Evolutionary conservation across 1,140 invertebrate species (phyloP).

Genomic region (Zaprionus vittiger): DNA sequence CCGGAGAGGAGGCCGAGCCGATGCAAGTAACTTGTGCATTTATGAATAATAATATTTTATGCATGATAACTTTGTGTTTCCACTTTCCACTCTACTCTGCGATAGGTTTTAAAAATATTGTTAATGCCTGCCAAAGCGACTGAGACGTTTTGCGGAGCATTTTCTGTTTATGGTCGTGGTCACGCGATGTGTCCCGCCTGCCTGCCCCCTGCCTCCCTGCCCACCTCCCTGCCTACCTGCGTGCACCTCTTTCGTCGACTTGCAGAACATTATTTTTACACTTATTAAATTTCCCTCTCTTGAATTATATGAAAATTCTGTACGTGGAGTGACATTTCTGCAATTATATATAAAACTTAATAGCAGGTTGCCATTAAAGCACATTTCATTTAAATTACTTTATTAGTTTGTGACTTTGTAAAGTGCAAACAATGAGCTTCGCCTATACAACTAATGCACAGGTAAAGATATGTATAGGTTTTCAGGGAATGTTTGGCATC

Average conservation of each 20-base stretch:
- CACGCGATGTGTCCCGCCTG: conserved; percentile 60
- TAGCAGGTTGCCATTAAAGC: background rate
- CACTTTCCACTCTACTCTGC: conserved; percentile 30
- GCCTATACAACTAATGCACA: background rate
- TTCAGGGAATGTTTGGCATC: background rate
- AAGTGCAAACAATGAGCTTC: background rate
- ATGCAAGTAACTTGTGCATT: conserved; percentile 67
- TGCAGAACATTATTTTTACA: conserved; percentile 31
- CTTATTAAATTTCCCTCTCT: conserved; percentile 26
- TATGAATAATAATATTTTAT: conserved; percentile 78
- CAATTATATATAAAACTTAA: background rate
- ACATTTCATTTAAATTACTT: conserved; percentile 2
- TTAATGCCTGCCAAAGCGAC: conserved; percentile 70
- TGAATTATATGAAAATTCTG: conserved; percentile 9
- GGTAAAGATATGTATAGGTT: background rate
- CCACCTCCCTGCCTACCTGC: conserved; percentile 15
- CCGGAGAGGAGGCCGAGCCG: conserved; percentile 32
- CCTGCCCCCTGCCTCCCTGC: conserved; percentile 33
- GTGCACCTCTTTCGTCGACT: conserved; percentile 41
- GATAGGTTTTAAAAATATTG: conserved; percentile 57
- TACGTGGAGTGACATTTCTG: conserved; percentile 21
- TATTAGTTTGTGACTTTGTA: background rate
- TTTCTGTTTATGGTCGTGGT: conserved; percentile 76
- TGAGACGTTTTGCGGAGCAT: conserved; percentile 77
- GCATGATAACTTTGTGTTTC: conserved; percentile 72